Evolutionary conservation across 2,888 invertebrate genomes (phyloP).

Genomic region (Matsumyia berberina): DNA sequence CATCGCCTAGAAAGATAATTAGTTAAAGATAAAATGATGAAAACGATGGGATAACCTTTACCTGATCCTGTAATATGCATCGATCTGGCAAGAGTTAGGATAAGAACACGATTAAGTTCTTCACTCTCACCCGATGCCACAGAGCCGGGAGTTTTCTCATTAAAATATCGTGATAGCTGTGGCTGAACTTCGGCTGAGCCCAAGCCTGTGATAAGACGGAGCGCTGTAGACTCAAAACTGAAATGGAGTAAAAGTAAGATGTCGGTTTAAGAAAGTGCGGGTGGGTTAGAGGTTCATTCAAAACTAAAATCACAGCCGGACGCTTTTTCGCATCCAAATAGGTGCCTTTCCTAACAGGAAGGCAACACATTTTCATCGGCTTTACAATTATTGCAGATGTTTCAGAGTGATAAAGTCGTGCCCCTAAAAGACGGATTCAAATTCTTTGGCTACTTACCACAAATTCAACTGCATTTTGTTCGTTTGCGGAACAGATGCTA

Average conservation of each 20-base stretch:
- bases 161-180: slow-evolving; percentile 95
- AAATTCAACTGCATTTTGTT: slow-evolving; percentile 97
- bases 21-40: background rate
- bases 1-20: slow-evolving; percentile 79
- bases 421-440: too few species aligned
- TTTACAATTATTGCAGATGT: too few species aligned
- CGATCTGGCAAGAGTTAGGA: slow-evolving; percentile 95
- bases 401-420: too few species aligned
- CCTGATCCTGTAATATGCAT: slow-evolving; percentile 96
- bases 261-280: too few species aligned
- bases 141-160: slow-evolving; percentile 90
- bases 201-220: slow-evolving; percentile 93
- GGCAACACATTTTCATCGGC: too few species aligned
- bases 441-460: too few species aligned
- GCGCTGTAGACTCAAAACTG: slow-evolving; percentile 94
- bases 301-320: too few species aligned
- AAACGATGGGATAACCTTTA: slow-evolving; percentile 73
- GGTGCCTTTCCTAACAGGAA: too few species aligned
- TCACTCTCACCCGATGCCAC: slow-evolving; percentile 97
- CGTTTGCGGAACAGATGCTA: slow-evolving; percentile 96
- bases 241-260: background rate
- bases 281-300: background rate
- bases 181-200: slow-evolving; percentile 98
- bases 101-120: slow-evolving; percentile 96
- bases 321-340: too few species aligned